Conservation (phyloP, 2,888 invertebrate species). For the Andrena bicolor region DNA sequence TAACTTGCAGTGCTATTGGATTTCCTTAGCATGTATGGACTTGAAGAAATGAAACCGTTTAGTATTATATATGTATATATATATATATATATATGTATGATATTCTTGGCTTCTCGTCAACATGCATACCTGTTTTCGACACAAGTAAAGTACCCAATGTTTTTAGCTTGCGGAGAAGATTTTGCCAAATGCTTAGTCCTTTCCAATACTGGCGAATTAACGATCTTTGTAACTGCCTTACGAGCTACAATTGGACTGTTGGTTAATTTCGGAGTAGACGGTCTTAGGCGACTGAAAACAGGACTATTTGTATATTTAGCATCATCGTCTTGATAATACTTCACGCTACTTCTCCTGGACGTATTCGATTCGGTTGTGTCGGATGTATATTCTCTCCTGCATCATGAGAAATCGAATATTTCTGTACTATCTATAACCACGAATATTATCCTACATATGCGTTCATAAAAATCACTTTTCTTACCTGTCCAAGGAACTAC, state of each 20-base stretch:
- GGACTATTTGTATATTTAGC: constrained; percentile 78
- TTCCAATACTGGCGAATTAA: constrained; percentile 75
- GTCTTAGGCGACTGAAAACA: constrained; percentile 73
- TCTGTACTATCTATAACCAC: background rate
- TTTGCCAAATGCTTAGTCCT: constrained; percentile 75
- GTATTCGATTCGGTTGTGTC: constrained; percentile 78
- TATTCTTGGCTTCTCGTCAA: background rate
- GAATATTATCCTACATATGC: background rate
- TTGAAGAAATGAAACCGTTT: constrained; percentile 46
- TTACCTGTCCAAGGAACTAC: constrained; percentile 79
- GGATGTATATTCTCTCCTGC: constrained; percentile 75
- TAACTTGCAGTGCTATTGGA: constrained; percentile 79
- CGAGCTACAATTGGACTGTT: constrained; percentile 79
- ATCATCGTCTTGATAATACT: constrained; percentile 73
- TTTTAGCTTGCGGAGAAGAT: constrained; percentile 72
- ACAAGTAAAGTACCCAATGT: constrained; percentile 80
- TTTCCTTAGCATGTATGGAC: constrained; percentile 80
- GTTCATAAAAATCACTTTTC: constrained; percentile 17
- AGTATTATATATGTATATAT: constrained; percentile 5
- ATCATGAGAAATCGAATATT: constrained; percentile 7
- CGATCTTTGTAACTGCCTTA: constrained; percentile 72
- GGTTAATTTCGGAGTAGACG: constrained; percentile 78
- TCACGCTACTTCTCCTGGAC: constrained; percentile 75
- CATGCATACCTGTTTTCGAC: constrained; percentile 76
- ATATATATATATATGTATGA: constrained; percentile 4